Base-by-base conservation (phyloP, 37 sponge, comb jelly and placozoan genomes). In the Chondrosia reniformis region DNA sequence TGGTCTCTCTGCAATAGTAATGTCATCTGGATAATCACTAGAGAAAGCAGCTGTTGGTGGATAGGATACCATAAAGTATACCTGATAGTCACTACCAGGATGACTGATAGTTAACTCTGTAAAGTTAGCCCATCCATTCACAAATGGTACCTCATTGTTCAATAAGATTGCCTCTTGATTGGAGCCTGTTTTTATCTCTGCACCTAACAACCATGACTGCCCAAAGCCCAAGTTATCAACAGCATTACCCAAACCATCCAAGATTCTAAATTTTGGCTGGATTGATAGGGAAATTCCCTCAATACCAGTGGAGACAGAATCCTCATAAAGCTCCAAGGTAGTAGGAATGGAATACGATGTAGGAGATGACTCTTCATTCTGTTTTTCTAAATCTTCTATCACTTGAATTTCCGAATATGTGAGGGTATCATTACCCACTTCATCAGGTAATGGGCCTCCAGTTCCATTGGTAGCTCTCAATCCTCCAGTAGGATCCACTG, bases 371-470 rank as follows among this genome's bases (percentile, higher is more conserved):
- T 59, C 17, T 21, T 41, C 72, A 24, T 69, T 44, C 5, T n/a
- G 39, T 44, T 69, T 44, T 6, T 37, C 72, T n/a, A n/a, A n/a
- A 21, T 69, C 72, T 44, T 25, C 15, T 44, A 69, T 39, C 72
- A 39, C 24, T 41, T 86, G 84, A 34, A 75, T 30, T 5, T 84
- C 84, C 36, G 54, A 74, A 19, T 83, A 83, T 17, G 83, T 86
- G 22, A 46, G 74, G 9, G 56, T 55, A 1, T 64, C 34, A 8
- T 76, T 73, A 43, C n/a, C 42, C 42, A 80, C 64, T 33, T 75
- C 73, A 7, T 66, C 82, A 19, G 87, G 87, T 55, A 86, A 87
- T 38, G 81, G 84, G 25, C 91, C 91, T 37, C 91, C 91, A 33
- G 87, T 83, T 0, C 13, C 46, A 27, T 59, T 59, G 19, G 88